A percentile compares a stretch with the other conserved stretches of the same genome.
Evolutionary conservation across 2,113 vertebrate genomes (phyloP).

Genomic region (Proterorhinus semilunaris): DNA sequence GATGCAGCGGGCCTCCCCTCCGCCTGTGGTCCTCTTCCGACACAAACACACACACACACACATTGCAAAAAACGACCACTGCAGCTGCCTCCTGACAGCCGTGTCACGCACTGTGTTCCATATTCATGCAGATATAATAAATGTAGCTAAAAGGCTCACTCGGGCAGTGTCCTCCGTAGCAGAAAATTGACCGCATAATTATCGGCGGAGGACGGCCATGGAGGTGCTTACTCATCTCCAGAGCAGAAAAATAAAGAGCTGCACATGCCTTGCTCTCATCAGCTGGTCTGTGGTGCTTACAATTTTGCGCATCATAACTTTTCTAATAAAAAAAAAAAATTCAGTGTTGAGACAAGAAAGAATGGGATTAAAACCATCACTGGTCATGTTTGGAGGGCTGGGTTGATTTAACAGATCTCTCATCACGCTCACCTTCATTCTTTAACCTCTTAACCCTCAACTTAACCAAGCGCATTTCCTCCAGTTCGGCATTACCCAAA

Average conservation of each 20-base stretch:
- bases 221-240: constrained; percentile 62
- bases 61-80: background rate
- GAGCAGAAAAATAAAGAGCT: constrained; percentile 52
- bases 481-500: too few species aligned
- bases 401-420: too few species aligned
- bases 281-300: background rate
- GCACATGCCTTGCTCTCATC: constrained; percentile 56
- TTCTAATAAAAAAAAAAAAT: too few species aligned
- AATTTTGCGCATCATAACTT: too few species aligned
- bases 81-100: constrained; percentile 8
- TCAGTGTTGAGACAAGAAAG: too few species aligned
- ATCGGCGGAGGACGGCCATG: constrained; percentile 37
- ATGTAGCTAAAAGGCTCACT: constrained; percentile 11
- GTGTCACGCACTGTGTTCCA: constrained; percentile 16
- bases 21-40: constrained; percentile 38
- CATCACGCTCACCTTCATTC: too few species aligned
- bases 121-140: constrained; percentile 29
- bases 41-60: constrained; percentile 27
- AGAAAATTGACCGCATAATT: constrained; percentile 53
- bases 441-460: too few species aligned
- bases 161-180: constrained; percentile 31
- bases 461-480: too few species aligned
- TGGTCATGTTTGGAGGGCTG: too few species aligned
- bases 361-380: too few species aligned
- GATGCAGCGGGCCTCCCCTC: constrained; percentile 30